Conservation (phyloP, 2,113 vertebrate genomes). For the Melierax canorus region DNA sequence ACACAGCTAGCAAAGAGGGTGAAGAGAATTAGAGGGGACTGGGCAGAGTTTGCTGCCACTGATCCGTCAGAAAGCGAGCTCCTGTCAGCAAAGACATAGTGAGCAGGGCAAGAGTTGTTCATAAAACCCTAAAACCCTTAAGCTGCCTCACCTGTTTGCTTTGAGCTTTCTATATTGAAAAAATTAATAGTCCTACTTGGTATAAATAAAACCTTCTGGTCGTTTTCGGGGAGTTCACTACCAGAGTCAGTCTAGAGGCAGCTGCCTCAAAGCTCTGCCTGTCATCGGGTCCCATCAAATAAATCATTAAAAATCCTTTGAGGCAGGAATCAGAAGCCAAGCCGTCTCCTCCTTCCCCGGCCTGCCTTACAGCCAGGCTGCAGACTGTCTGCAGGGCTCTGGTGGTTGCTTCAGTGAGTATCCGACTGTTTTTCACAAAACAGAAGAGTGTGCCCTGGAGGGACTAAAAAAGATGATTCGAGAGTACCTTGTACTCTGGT, state of each 20-base stretch:
- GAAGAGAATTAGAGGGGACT: background rate
- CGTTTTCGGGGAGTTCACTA: background rate
- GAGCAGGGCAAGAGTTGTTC: background rate
- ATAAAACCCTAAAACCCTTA: background rate
- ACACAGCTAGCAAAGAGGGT: background rate
- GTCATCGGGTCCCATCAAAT: background rate
- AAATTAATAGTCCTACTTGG: background rate
- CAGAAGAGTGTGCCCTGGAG: background rate
- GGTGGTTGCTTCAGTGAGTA: background rate
- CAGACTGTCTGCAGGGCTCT: background rate
- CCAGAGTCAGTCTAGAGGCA: background rate
- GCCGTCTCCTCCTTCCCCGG: background rate
- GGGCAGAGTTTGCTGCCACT: background rate
- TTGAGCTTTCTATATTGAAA: background rate
- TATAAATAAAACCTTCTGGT: background rate
- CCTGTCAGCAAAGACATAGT: accelerated
- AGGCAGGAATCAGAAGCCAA: background rate
- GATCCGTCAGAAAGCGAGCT: background rate
- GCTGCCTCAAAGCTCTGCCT: background rate
- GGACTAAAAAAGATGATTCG: background rate
- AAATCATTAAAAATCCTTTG: background rate
- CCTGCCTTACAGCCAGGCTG: background rate
- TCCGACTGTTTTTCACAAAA: background rate
- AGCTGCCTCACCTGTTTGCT: background rate
- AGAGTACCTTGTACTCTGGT: background rate